A percentile compares a stretch with the other conserved stretches of the same genome.
Evolutionary conservation across 2,888 invertebrate species (phyloP).

Genomic region (Apamea monoglypha): DNA sequence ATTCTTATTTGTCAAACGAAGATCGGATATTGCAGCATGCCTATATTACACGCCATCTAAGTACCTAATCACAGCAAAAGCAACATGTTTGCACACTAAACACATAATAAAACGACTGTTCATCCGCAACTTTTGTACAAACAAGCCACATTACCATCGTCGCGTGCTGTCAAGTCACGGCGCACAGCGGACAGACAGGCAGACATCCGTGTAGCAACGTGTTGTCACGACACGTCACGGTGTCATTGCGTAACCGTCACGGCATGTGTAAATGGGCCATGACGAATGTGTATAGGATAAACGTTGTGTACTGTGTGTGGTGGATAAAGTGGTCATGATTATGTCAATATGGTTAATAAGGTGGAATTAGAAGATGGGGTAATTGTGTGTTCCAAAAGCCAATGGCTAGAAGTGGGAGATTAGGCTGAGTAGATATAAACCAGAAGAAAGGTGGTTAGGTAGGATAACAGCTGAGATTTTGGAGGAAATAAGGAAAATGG

Average conservation of each 20-base stretch:
- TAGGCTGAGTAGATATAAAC: background rate
- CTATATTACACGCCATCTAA: background rate
- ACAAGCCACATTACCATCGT: constrained; percentile 39
- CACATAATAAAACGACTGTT: constrained; percentile 14
- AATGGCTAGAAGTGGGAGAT: background rate
- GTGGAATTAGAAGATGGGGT: too few species aligned
- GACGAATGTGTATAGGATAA: constrained; percentile 23
- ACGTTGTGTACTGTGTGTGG: background rate
- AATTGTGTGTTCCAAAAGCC: background rate
- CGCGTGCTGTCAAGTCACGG: constrained; percentile 63
- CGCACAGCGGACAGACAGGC: constrained; percentile 44
- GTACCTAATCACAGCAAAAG: constrained; percentile 5
- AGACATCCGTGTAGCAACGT: constrained; percentile 62
- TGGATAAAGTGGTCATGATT: constrained; percentile 1
- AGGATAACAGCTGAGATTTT: background rate
- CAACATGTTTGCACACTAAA: constrained; percentile 19
- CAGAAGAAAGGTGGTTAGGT: background rate
- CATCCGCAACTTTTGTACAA: constrained; percentile 7
- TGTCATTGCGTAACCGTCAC: constrained; percentile 56
- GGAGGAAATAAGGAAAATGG: background rate
- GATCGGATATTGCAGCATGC: background rate
- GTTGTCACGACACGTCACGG: constrained; percentile 45
- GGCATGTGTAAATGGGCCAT: constrained; percentile 48
- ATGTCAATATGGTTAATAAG: background rate
- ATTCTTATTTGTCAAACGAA: background rate